These are phyloP conservation scores for Drepana falcataria DNA, from an alignment of 2,888 invertebrate genomes.

Conservation along the genomic window DNA sequence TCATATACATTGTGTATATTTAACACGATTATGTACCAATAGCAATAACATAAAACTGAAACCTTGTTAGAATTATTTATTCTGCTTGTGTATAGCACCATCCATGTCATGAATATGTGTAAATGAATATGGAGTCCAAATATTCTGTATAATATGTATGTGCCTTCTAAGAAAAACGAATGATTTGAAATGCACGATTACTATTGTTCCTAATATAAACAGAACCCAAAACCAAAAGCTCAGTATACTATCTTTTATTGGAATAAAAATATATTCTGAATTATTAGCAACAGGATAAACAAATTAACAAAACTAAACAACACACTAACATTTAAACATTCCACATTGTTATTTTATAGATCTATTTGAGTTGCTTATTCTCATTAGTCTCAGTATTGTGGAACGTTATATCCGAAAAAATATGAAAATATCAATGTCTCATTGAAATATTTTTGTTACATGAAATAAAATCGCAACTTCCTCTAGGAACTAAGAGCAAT, in stretches of 20 bases:
- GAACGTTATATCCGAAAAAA: not conserved
- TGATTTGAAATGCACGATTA: not conserved
- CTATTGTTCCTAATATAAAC: too few relatives aligned
- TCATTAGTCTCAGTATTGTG: not conserved
- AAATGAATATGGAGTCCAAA: not conserved
- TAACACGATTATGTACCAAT: slow-evolving; percentile 3
- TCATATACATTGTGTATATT: slow-evolving; percentile 7
- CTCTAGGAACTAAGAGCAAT: slow-evolving; percentile 53
- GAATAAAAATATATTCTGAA: not conserved
- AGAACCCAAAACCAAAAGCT: too few relatives aligned
- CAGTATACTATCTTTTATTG: too few relatives aligned
- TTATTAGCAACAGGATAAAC: slow-evolving; percentile 8
- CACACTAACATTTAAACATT: slow-evolving; percentile 47
- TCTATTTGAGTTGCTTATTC: slow-evolving; percentile 17
- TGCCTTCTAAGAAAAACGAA: not conserved
- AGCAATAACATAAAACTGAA: too few relatives aligned
- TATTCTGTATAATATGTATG: not conserved
- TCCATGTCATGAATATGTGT: not conserved
- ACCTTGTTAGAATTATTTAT: not conserved
- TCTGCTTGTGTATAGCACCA: not conserved
- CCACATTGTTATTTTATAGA: slow-evolving; percentile 56
- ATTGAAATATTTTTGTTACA: not conserved
- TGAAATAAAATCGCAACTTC: slow-evolving; percentile 17
- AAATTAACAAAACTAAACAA: slow-evolving; percentile 21
- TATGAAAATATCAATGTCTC: not conserved